phyloP scores from a whole-genome alignment of 2,797 vertebrate species.

The Typhlichthys subterraneus region DNA sequence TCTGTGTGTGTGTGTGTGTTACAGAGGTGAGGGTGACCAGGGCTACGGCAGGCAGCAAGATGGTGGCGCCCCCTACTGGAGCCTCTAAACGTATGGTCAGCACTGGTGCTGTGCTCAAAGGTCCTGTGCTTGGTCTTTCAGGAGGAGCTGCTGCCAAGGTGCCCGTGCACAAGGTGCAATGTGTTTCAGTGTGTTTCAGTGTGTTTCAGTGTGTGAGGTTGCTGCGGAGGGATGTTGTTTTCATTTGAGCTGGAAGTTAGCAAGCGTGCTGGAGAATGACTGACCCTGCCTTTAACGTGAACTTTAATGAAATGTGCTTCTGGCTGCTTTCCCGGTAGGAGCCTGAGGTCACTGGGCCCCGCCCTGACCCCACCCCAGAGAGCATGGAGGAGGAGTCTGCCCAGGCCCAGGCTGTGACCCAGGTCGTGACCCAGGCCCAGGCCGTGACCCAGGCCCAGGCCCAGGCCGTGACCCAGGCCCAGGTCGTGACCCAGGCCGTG shows the following conservation, averaged over 20 bases:
- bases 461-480: slow-evolving; percentile 30
- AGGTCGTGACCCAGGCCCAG: no score
- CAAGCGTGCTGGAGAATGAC: no score
- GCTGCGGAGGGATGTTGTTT: background rate
- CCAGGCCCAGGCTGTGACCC: slow-evolving; percentile 27
- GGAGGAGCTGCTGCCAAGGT: no score
- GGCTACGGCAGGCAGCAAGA: slow-evolving; percentile 48
- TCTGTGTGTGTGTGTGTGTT: background rate
- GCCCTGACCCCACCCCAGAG: slow-evolving; percentile 4
- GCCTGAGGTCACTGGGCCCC: background rate
- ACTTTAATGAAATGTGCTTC: background rate
- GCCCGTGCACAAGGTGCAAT: no score
- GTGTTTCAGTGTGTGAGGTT: no score
- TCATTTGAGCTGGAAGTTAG: background rate
- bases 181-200: no score
- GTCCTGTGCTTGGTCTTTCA: no score
- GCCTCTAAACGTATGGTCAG: background rate
- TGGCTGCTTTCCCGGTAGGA: slow-evolving; percentile 23
- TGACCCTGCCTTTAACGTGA: background rate
- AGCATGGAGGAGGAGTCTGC: slow-evolving; percentile 31
- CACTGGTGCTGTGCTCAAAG: background rate
- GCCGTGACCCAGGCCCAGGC: slow-evolving; percentile 28
- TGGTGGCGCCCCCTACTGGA: slow-evolving; percentile 37
- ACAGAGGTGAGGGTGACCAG: slow-evolving; percentile 55
- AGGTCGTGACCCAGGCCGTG: slow-evolving; percentile 20